Percentiles rank a stretch among this genome's conserved stretches.
Evolutionary conservation across 2,113 vertebrate genomes (phyloP).

Genomic region (Crotalus helleri): DNA sequence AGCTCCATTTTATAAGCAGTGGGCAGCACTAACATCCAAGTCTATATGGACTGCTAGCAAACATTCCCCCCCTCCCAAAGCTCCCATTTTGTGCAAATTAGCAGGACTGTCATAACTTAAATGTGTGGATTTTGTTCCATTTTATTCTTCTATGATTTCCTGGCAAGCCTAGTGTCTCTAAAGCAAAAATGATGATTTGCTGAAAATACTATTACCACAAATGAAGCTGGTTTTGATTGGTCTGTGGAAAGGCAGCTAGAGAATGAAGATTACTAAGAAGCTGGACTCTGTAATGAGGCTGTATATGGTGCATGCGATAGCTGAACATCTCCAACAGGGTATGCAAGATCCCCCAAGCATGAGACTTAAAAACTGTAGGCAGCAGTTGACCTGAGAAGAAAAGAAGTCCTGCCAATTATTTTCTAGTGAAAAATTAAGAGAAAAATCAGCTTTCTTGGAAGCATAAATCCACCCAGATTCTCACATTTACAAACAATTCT

Average conservation of each 20-base stretch:
- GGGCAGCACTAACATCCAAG: not conserved
- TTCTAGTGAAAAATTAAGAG: constrained; percentile 1
- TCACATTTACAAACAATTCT: not conserved
- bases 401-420: constrained; percentile 20
- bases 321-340: constrained; percentile 98
- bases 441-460: not conserved
- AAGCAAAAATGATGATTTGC: not conserved
- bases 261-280: constrained; percentile 95
- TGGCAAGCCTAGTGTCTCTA: not conserved
- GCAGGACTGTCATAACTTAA: not conserved
- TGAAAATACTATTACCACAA: constrained; percentile 78
- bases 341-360: constrained; percentile 96
- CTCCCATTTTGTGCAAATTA: not conserved
- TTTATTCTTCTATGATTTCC: not conserved
- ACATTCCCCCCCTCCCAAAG: no score
- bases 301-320: constrained; percentile 98
- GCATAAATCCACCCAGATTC: not conserved
- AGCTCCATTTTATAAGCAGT: not conserved
- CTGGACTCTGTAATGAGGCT: constrained; percentile 96
- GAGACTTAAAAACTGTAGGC: constrained; percentile 96
- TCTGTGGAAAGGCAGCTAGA: constrained; percentile 92
- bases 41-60: not conserved
- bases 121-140: accelerated
- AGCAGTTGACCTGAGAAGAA: constrained; percentile 84
- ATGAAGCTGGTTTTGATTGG: constrained; percentile 98